A percentile compares a stretch with the other conserved stretches of the same genome.
Conservation (phyloP, 1,140 invertebrate genomes). For the Drosophila pseudoobscura region DNA sequence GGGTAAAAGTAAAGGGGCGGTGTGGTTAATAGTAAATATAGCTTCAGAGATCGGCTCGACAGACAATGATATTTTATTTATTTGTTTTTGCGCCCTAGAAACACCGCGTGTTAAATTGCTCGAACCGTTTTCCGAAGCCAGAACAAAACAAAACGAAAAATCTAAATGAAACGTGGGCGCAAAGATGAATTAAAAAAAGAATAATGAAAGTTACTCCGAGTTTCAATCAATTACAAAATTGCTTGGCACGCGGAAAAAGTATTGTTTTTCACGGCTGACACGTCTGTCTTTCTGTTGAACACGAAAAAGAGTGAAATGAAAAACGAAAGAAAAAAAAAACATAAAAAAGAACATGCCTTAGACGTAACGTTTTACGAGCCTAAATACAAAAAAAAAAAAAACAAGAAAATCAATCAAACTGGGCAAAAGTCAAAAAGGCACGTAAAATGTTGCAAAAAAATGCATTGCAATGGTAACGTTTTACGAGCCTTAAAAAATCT, state of each 20-base stretch:
- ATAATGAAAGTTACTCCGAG: no score
- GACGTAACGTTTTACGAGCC: conserved; percentile 60
- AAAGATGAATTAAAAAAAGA: conserved; percentile 7
- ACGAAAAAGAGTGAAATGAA: conserved; percentile 20
- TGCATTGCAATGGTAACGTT: conserved; percentile 51
- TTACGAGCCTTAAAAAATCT: conserved; percentile 62
- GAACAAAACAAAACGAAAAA: neutral
- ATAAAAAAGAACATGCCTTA: conserved; percentile 1
- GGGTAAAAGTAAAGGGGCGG: conserved; percentile 16
- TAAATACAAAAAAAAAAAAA: neutral
- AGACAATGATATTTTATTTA: no score
- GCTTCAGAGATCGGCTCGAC: conserved; percentile 53
- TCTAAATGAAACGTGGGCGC: conserved; percentile 10
- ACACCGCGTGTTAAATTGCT: neutral
- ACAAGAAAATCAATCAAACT: conserved; percentile 4
- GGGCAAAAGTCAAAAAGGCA: conserved; percentile 28
- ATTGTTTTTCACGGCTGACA: conserved; percentile 33
- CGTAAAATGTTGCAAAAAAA: conserved; percentile 64
- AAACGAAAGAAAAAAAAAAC: neutral
- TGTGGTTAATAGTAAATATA: neutral
- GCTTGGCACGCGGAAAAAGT: conserved; percentile 22
- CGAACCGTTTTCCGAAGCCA: conserved; percentile 54
- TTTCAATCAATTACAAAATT: conserved; percentile 4
- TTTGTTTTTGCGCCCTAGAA: neutral
- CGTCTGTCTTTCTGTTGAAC: conserved; percentile 36